Evolutionary conservation across 2,113 vertebrate species (phyloP), one percentile per base, ranked within the genome.

Genomic region (Leptobrachium ailaonicum): DNA sequence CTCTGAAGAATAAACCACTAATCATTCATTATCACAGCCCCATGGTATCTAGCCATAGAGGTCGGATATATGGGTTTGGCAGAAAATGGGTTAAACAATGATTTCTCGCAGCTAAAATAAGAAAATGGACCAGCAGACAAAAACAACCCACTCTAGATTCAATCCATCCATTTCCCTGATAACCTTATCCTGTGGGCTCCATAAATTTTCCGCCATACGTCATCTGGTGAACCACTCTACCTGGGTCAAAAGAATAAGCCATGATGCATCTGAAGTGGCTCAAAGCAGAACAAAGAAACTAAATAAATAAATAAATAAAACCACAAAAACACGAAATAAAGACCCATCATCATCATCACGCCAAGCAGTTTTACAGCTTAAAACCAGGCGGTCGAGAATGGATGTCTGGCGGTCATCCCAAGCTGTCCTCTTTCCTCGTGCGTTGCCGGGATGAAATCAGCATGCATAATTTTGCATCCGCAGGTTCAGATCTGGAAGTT

Each of bases 401-500:
- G 47, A 1, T 43, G 80, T 71, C 32, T 40, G 71, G 56, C 75
- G 84, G 41, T 82, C 74, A 87, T 83, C 67, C 9, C 0, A 4
- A 80, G 0, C 53, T 81, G 2, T 0, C 71, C 84, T 84, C 69
- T 77, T 67, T 32, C 20, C 20, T 32, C 71, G 50, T 64, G 44
- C 8, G 66, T 73, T 74, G 83, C 79, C 47, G 43, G 84, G 84
- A 86, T 87, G 83, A 89, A 92, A 91, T 84, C 85, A 82, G 75
- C 85, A 85, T 82, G 88, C 84, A 80, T 86, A 88, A 89, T 85
- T 87, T 86, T 79, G 80, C 76, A 82, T 84, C 66, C 84, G 70
- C 56, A 84, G 82, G 79, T 86, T 85, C 80, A 77, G 76, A 82
- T 69, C 79, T 62, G 32, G 75, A 68, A 69, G 40, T 79, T 88